A percentile compares a stretch with the other conserved stretches of the same genome.
Evolutionary conservation across 2,113 vertebrate genomes (phyloP).

Genomic region (Addax nasomaculatus): DNA sequence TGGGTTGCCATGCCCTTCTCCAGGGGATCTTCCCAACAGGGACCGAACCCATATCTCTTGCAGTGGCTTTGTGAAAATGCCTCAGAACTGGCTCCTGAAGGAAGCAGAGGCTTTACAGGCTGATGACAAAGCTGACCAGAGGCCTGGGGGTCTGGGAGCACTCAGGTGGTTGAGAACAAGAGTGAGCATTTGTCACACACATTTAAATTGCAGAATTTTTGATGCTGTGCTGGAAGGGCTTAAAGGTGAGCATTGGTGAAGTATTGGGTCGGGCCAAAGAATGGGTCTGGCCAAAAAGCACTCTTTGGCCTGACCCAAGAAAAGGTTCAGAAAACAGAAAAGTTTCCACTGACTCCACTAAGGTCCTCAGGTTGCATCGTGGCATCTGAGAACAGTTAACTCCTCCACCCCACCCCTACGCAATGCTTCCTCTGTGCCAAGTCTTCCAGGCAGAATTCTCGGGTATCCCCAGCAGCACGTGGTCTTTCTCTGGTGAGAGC

Average conservation of each 20-base stretch:
- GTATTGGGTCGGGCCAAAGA: not conserved
- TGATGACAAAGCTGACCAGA: not conserved
- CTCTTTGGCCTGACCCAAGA: not conserved
- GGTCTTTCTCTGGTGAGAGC: not conserved
- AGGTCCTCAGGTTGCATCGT: not conserved
- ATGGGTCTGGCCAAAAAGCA: not conserved
- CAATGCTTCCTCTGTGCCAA: rapidly evolving
- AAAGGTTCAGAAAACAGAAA: not conserved
- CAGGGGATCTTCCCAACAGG: not conserved
- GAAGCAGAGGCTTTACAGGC: not conserved
- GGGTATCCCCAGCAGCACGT: rapidly evolving
- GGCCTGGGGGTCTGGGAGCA: not conserved
- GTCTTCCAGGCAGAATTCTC: not conserved
- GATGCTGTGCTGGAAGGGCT: not conserved
- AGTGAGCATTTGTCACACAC: not conserved
- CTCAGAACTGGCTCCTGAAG: not conserved
- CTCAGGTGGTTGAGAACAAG: not conserved
- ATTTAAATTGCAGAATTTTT: not conserved
- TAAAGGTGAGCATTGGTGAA: not conserved
- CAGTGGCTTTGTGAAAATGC: not conserved
- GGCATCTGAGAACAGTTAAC: not conserved
- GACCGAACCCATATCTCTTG: not conserved
- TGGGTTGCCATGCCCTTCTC: not conserved
- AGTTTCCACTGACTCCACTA: not conserved
- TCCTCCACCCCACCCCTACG: rapidly evolving